A percentile compares a stretch with the other conserved stretches of the same genome.
Conservation (phyloP, 2,113 vertebrate genomes). For the Baryphthengus martii region DNA sequence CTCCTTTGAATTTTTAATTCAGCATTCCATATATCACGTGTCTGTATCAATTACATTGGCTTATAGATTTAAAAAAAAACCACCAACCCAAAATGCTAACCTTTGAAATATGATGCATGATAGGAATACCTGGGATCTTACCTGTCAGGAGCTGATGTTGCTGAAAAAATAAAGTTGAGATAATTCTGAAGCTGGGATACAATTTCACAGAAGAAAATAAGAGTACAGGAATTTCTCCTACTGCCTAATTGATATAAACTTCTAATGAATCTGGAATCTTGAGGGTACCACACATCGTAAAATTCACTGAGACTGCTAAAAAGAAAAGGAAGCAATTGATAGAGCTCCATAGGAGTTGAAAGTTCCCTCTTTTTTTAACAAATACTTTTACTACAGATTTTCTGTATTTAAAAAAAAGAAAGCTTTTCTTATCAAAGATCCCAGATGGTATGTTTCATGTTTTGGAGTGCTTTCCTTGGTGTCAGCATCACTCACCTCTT, state of each 20-base stretch:
- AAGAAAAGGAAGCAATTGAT: background rate
- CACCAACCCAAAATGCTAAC: background rate
- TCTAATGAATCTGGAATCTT: background rate
- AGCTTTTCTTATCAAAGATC: background rate
- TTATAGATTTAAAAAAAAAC: constrained; percentile 6
- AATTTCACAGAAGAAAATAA: background rate
- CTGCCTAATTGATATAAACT: background rate
- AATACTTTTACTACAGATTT: background rate
- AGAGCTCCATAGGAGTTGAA: background rate
- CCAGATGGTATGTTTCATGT: background rate
- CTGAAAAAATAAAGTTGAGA: background rate
- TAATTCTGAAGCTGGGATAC: background rate
- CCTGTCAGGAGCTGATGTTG: constrained; percentile 41
- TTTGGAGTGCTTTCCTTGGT: background rate
- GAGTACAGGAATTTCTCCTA: background rate
- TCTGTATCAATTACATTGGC: constrained; percentile 34
- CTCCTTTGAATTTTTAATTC: constrained; percentile 26
- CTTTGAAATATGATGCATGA: constrained; percentile 42
- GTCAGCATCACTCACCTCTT: background rate
- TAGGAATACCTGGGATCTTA: constrained; percentile 72
- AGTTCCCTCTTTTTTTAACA: background rate
- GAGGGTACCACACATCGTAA: background rate
- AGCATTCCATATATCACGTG: constrained; percentile 22
- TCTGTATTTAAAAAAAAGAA: background rate
- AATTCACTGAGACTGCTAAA: background rate